These are phyloP conservation scores for Camelus bactrianus DNA, from an alignment of 2,113 vertebrate genomes.

Conservation along the genomic window DNA sequence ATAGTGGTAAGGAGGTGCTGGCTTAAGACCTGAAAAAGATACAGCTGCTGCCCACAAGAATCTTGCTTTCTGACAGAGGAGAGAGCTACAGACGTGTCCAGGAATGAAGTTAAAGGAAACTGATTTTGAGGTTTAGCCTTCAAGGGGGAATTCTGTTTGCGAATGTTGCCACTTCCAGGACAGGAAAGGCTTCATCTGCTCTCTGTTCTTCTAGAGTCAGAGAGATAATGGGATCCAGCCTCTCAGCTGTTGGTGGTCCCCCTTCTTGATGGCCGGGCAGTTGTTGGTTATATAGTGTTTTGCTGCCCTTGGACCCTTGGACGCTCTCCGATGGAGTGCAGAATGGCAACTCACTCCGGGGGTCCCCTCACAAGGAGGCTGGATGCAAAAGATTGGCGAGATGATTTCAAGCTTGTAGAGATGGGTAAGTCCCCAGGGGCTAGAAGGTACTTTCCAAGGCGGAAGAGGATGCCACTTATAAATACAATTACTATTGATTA, in stretches of 20 bases:
- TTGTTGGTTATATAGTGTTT: background rate
- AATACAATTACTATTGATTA: slow-evolving; percentile 65
- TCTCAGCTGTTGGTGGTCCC: background rate
- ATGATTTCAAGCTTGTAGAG: slow-evolving; percentile 52
- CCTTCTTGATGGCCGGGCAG: background rate
- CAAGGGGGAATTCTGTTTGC: background rate
- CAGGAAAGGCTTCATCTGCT: background rate
- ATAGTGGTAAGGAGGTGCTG: background rate
- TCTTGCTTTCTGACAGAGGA: background rate
- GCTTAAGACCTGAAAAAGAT: background rate
- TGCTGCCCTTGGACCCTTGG: background rate
- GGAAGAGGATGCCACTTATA: slow-evolving; percentile 48
- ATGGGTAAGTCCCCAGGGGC: background rate
- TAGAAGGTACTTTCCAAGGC: slow-evolving; percentile 55
- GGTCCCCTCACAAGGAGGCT: background rate
- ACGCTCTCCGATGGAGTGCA: background rate
- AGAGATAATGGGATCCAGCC: background rate
- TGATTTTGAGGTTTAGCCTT: background rate
- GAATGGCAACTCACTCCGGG: background rate
- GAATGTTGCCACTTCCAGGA: background rate
- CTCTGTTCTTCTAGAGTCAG: background rate
- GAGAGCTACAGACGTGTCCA: background rate
- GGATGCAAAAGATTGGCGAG: background rate
- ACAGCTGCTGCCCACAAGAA: background rate
- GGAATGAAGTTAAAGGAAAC: background rate